Evolutionary conservation across 2,113 vertebrate species (phyloP).

Genomic region (Mastomys coucha): DNA sequence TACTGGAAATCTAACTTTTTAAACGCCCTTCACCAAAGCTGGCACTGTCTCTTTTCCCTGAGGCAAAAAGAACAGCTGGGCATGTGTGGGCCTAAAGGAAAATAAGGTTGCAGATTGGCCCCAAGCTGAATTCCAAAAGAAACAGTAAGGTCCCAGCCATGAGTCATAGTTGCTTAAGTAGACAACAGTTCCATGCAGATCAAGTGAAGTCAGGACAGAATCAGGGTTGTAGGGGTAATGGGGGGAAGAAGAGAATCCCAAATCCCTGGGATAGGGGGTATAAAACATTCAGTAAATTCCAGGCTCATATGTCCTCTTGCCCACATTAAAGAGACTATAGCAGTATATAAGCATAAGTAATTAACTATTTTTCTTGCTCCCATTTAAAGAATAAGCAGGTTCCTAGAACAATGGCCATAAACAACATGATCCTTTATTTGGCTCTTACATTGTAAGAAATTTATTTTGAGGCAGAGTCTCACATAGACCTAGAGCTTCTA

Average conservation of each 20-base stretch:
- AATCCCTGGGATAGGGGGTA: neutral
- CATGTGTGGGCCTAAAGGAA: neutral
- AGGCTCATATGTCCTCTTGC: neutral
- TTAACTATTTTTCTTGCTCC: neutral
- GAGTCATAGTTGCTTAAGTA: neutral
- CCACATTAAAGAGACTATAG: neutral
- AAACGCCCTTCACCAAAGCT: neutral
- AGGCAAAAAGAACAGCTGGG: neutral
- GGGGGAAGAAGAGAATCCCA: neutral
- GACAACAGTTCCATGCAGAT: neutral
- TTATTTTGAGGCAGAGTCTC: neutral
- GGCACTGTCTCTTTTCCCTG: neutral
- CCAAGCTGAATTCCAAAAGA: conserved; percentile 45
- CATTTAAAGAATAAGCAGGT: conserved; percentile 1
- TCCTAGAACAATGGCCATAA: neutral
- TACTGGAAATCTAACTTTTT: neutral
- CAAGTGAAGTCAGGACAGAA: neutral
- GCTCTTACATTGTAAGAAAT: neutral
- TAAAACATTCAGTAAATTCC: neutral
- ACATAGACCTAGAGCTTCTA: neutral
- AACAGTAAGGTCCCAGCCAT: neutral
- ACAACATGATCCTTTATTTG: neutral
- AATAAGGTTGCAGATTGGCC: neutral
- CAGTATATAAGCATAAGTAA: neutral
- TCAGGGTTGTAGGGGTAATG: neutral